These are phyloP conservation scores for Marisa cornuarietis DNA, from an alignment of 1,140 invertebrate genomes.

Conservation along the genomic window DNA sequence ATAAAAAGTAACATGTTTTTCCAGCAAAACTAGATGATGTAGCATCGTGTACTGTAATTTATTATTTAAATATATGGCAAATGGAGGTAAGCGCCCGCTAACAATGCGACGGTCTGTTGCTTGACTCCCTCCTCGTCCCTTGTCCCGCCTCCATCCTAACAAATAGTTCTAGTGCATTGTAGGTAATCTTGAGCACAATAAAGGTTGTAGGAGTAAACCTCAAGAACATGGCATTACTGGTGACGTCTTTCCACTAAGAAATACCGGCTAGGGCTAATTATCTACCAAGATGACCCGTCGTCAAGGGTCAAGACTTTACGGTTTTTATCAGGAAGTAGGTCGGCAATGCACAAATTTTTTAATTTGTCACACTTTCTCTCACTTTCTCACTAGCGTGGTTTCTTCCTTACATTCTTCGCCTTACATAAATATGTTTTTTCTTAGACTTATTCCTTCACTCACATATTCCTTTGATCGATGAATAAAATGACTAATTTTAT, in stretches of 20 bases:
- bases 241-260: neutral
- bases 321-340: neutral
- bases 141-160: too few relatives aligned
- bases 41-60: too few relatives aligned
- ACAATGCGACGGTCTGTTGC: too few relatives aligned
- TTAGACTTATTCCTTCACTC: neutral
- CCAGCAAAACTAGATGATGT: too few relatives aligned
- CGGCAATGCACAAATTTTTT: neutral
- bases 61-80: too few relatives aligned
- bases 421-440: neutral
- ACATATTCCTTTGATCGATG: too few relatives aligned
- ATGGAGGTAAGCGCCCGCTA: too few relatives aligned
- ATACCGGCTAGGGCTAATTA: neutral
- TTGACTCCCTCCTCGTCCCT: too few relatives aligned
- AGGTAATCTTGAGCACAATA: neutral
- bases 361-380: neutral
- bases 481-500: too few relatives aligned
- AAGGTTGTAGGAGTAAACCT: neutral
- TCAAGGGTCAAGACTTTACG: neutral
- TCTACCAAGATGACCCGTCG: neutral
- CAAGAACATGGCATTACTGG: neutral
- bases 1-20: too few relatives aligned
- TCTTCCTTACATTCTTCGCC: neutral
- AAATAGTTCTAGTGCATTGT: too few relatives aligned
- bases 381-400: conserved; percentile 1